Evolutionary conservation across 2,888 invertebrate genomes (phyloP), one percentile per base, ranked within the genome.

Genomic region (Eudasyphora cyanicolor): DNA sequence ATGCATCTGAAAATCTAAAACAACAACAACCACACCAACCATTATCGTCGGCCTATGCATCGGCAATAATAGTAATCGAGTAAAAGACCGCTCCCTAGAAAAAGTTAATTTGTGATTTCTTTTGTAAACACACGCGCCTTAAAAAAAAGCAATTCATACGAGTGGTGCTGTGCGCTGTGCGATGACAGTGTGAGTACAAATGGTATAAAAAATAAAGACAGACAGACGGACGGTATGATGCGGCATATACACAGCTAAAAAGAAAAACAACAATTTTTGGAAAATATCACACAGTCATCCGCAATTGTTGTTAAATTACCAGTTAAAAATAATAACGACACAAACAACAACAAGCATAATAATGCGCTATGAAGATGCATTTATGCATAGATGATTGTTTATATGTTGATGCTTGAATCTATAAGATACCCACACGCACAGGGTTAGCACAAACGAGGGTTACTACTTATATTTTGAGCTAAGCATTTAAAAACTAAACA

Each of bases 31-130:
- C 35, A 57, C 12, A n/a, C n/a, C 27, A 19, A 51, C n/a, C n/a
- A n/a, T n/a, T n/a, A n/a, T n/a, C n/a, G n/a, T n/a, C n/a, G n/a
- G n/a, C n/a, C n/a, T n/a, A n/a, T n/a, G 24, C 42, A 24, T 67
- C 42, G 24, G 14, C 67, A 38, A 67, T 67, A 67, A 67, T 42
- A 62, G 62, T 51, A 74, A 74, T 77, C 73, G 45, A 81, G 32
- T 57, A 74, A 74, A 71, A 76, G 70, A 82, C 82, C 82, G 78
- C 82, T 57, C 82, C 82, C 82, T 75, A 71, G 75, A 78, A 82
- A 82, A 62, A 76, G 24, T 71, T 82, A 51, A 75, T 82, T 78
- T 82, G 75, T 71, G 71, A 51, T 70, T 54, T 78, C 69, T 82
- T 70, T 74, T 82, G 49, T 82, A 70, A 77, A 69, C 74, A 70